A percentile compares a stretch with the other conserved stretches of the same genome.
Evolutionary conservation across 64 coral and sea anemone genomes (phyloP).

Genomic region (Catalaphyllia jardinei): DNA sequence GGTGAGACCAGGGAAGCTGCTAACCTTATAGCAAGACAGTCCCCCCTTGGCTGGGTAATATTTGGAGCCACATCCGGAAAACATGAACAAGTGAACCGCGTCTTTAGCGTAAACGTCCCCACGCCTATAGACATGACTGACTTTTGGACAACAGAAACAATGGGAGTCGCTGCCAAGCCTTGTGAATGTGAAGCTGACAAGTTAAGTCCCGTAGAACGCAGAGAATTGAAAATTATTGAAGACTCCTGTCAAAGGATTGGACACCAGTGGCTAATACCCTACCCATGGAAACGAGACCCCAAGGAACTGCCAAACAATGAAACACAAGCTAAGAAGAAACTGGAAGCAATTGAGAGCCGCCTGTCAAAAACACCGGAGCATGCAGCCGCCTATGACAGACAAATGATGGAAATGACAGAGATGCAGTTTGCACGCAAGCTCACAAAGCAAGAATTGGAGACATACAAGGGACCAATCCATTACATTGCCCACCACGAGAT

Average conservation of each 20-base stretch:
- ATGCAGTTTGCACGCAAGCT: constrained; percentile 48
- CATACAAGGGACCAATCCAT: constrained; percentile 46
- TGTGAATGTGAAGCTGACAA: constrained; percentile 26
- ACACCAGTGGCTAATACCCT: constrained; percentile 38
- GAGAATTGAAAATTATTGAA: no score
- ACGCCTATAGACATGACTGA: no score
- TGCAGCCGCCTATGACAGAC: no score
- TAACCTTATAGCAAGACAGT: constrained; percentile 35
- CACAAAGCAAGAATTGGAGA: constrained; percentile 33
- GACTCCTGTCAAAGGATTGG: constrained; percentile 44
- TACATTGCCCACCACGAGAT: constrained; percentile 63
- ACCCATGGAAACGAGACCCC: constrained; percentile 42
- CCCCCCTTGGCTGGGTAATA: constrained; percentile 55
- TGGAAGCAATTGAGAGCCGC: no score
- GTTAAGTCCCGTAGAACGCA: constrained; percentile 21
- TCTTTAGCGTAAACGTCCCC: constrained; percentile 48
- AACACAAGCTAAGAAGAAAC: no score
- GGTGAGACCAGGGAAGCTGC: constrained; percentile 67
- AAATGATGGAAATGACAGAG: constrained; percentile 56
- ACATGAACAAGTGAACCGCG: neutral
- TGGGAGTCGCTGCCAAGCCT: constrained; percentile 37
- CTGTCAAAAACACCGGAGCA: no score
- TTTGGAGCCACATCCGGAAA: constrained; percentile 51
- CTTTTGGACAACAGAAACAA: no score
- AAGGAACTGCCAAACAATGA: constrained; percentile 25